Evolutionary conservation across 1,140 invertebrate genomes (phyloP).

Genomic region (Drosophila sulfurigaster): DNA sequence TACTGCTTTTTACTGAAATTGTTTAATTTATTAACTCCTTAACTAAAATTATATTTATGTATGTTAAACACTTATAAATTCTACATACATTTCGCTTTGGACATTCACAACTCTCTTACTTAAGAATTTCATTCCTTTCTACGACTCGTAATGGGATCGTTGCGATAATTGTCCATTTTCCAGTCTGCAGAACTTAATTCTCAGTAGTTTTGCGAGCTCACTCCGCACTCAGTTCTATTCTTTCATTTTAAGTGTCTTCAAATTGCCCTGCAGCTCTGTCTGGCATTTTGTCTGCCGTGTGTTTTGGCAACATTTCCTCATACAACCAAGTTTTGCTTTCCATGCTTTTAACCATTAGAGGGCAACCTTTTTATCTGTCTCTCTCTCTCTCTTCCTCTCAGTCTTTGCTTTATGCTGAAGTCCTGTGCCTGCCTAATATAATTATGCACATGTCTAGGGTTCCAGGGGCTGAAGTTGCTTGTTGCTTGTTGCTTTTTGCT

Average conservation of each 20-base stretch:
- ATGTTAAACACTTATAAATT: background rate
- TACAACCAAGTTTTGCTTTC: slow-evolving; percentile 30
- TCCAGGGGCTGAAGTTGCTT: slow-evolving; percentile 24
- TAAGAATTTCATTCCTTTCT: background rate
- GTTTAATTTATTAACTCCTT: too few species aligned
- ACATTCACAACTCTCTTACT: too few species aligned
- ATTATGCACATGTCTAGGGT: slow-evolving; percentile 76
- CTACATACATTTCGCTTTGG: background rate
- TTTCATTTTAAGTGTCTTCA: slow-evolving; percentile 33
- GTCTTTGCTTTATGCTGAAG: slow-evolving; percentile 1
- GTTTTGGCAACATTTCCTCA: slow-evolving; percentile 57
- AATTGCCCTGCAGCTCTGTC: slow-evolving; percentile 58
- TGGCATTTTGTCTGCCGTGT: slow-evolving; percentile 58
- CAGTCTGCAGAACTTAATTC: slow-evolving; percentile 73
- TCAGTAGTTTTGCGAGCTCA: slow-evolving; percentile 5
- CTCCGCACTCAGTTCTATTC: slow-evolving; percentile 5
- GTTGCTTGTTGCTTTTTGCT: slow-evolving; percentile 8
- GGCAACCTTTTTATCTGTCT: slow-evolving; percentile 59
- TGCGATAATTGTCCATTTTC: slow-evolving; percentile 67
- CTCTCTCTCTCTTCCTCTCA: too few species aligned
- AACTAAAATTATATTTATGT: too few species aligned
- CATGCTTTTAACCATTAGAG: slow-evolving; percentile 40
- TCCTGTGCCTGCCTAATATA: slow-evolving; percentile 50
- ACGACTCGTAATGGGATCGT: slow-evolving; percentile 45
- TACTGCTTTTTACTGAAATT: too few species aligned